Percentiles rank a stretch among this genome's conserved stretches.
These are phyloP conservation scores for Drosophila teissieri DNA, from an alignment of 1,140 invertebrate species.

Conservation along the genomic window DNA sequence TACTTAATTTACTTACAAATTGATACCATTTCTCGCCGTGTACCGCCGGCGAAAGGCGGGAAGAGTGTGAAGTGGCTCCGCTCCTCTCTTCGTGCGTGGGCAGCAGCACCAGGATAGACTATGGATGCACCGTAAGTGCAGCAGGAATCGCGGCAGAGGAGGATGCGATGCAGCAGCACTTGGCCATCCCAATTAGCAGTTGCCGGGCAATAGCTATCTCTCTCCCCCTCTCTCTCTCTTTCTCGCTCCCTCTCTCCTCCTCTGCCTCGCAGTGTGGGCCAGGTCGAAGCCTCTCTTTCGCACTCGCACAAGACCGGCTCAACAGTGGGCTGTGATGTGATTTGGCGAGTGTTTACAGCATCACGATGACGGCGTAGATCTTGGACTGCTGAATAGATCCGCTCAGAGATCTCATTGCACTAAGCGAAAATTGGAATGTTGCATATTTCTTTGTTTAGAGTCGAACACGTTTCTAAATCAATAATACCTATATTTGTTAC, in stretches of 20 bases:
- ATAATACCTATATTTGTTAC: no score
- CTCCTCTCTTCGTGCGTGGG: slow-evolving; percentile 11
- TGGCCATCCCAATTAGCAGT: slow-evolving; percentile 42
- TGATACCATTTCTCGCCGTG: neutral
- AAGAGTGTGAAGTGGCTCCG: neutral
- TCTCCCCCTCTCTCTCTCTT: neutral
- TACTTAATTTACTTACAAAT: no score
- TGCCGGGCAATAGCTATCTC: slow-evolving; percentile 9
- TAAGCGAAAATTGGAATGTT: no score
- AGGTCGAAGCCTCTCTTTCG: neutral
- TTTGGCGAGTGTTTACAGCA: slow-evolving; percentile 19
- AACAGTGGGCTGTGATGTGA: slow-evolving; percentile 37
- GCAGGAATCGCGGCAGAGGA: slow-evolving; percentile 5
- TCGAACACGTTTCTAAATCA: no score
- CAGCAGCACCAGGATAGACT: slow-evolving; percentile 12
- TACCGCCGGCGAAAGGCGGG: neutral
- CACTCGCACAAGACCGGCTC: slow-evolving; percentile 7
- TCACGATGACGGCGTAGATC: slow-evolving; percentile 30
- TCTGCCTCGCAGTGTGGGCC: neutral
- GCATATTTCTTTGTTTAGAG: no score
- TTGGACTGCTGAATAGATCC: neutral
- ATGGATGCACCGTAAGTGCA: slow-evolving; percentile 24
- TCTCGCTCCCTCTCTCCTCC: slow-evolving; percentile 2
- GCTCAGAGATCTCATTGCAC: neutral
- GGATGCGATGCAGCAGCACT: slow-evolving; percentile 11